Percentiles rank a stretch among this genome's conserved stretches.
Evolutionary conservation across 2,888 invertebrate genomes (phyloP).

Genomic region (Luperina testacea): DNA sequence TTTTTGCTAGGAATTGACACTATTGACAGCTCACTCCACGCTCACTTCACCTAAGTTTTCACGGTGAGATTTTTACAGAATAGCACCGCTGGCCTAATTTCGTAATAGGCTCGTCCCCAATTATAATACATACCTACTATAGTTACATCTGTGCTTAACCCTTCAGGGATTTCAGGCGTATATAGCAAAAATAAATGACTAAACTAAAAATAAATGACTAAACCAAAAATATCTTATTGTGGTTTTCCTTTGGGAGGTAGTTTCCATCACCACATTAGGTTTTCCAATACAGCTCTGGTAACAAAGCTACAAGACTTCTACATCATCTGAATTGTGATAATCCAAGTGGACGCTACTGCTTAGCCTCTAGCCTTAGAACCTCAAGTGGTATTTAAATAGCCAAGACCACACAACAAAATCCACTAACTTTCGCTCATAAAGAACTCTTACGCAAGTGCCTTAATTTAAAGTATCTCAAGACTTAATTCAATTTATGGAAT

Average conservation of each 20-base stretch:
- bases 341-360: background rate
- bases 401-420: conserved; percentile 21
- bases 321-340: background rate
- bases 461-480: conserved; percentile 28
- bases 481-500: conserved; percentile 48
- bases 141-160: background rate
- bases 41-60: too few species aligned
- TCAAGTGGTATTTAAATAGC: background rate
- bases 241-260: background rate
- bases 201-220: background rate
- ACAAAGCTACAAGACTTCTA: background rate
- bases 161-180: rapidly evolving
- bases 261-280: background rate
- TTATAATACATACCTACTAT: too few species aligned
- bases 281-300: background rate
- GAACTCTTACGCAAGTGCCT: conserved; percentile 29
- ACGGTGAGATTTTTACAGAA: too few species aligned
- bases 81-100: too few species aligned
- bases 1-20: too few species aligned
- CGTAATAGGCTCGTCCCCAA: background rate
- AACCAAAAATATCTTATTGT: background rate
- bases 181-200: background rate
- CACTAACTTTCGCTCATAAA: background rate
- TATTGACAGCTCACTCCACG: too few species aligned
- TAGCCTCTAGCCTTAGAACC: background rate